Conservation (phyloP, 2,797 vertebrate species). For the Diceros bicornis region DNA sequence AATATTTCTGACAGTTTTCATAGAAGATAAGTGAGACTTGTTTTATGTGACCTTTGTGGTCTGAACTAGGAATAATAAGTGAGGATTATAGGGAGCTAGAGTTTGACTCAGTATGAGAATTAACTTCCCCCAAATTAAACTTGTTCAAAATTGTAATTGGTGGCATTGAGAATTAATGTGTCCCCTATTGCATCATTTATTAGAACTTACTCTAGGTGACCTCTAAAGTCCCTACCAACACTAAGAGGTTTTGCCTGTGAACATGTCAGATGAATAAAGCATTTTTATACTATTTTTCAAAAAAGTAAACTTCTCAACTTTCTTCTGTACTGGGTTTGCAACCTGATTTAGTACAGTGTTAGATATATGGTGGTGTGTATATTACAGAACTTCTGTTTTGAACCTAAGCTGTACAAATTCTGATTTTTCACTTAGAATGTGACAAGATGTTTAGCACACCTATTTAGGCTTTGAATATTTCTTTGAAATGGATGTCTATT, state of each 20-base stretch:
- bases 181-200: background rate
- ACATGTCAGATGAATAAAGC: background rate
- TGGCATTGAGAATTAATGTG: background rate
- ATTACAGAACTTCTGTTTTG: slow-evolving; percentile 49
- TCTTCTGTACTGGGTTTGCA: background rate
- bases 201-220: background rate
- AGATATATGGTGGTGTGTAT: background rate
- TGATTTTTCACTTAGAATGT: slow-evolving; percentile 42
- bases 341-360: background rate
- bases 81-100: background rate
- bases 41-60: background rate
- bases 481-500: slow-evolving; percentile 46
- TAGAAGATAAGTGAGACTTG: background rate
- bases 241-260: background rate
- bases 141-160: background rate
- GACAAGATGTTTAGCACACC: slow-evolving; percentile 22
- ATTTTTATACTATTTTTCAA: slow-evolving; percentile 25
- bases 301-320: slow-evolving; percentile 11
- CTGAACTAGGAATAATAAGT: background rate
- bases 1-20: slow-evolving; percentile 44
- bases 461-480: slow-evolving; percentile 50
- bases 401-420: background rate
- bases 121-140: background rate
- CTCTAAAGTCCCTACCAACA: background rate
- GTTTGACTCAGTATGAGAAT: background rate